Evolutionary conservation across 2,113 vertebrate species (phyloP).

Genomic region (Otis tarda): DNA sequence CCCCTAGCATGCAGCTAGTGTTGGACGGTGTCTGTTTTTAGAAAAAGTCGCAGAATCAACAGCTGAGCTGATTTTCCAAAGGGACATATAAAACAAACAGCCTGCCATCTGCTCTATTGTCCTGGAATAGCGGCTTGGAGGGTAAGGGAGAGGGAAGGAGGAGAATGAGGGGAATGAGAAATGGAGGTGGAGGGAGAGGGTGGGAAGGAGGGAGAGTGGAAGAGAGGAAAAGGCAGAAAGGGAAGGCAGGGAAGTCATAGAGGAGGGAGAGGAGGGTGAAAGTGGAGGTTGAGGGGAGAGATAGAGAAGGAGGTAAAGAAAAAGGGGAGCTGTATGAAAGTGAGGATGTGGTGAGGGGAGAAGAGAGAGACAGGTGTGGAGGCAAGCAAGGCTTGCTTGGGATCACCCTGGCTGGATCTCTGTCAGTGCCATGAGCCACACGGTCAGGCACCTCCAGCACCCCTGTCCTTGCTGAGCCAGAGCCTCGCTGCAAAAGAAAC

Average conservation of each 20-base stretch:
- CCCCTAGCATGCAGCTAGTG: not conserved
- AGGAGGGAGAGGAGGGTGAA: not conserved
- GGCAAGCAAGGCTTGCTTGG: not conserved
- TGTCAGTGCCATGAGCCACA: not conserved
- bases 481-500: not conserved
- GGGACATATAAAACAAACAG: constrained; percentile 68
- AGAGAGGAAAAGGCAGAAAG: not conserved
- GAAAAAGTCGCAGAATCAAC: constrained; percentile 67
- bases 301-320: not conserved
- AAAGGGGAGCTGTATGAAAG: not conserved
- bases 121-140: constrained; percentile 66
- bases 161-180: constrained; percentile 11
- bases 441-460: not conserved
- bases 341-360: not conserved
- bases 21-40: constrained; percentile 64
- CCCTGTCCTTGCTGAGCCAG: not conserved
- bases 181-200: not conserved
- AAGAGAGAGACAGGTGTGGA: not conserved
- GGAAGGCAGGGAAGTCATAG: not conserved
- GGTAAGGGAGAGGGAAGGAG: constrained; percentile 34
- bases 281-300: not conserved
- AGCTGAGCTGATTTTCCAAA: constrained; percentile 66
- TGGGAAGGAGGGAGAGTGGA: not conserved
- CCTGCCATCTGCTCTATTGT: constrained; percentile 78
- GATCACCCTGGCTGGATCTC: not conserved